Conservation (phyloP, 2,797 vertebrate genomes). For the Galago senegalensis region DNA sequence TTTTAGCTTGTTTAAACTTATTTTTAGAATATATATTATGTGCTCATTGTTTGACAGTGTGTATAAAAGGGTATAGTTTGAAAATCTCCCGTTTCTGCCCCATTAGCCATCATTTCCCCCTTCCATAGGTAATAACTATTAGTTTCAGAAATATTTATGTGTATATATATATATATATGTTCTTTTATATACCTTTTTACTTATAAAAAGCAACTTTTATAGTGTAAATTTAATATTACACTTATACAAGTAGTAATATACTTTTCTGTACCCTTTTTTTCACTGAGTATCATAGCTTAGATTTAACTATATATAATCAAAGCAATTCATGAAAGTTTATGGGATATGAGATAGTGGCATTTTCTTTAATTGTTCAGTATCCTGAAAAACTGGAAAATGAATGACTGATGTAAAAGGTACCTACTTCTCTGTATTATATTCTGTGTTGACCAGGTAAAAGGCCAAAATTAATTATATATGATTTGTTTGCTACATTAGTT, state of each 20-base stretch:
- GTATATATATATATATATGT: background rate
- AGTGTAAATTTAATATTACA: background rate
- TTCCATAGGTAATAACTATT: background rate
- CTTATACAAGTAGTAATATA: constrained; percentile 11
- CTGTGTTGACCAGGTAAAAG: constrained; percentile 31
- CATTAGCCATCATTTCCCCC: background rate
- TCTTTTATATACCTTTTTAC: constrained; percentile 7
- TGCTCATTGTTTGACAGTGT: background rate
- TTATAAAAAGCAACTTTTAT: constrained; percentile 26
- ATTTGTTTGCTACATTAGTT: constrained; percentile 87
- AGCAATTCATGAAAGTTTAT: constrained; percentile 47
- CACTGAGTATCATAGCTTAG: background rate
- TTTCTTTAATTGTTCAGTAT: constrained; percentile 50
- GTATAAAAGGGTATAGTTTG: background rate
- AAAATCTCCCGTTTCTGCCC: background rate
- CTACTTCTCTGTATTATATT: background rate
- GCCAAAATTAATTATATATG: constrained; percentile 49
- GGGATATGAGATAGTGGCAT: constrained; percentile 4
- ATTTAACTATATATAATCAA: constrained; percentile 56
- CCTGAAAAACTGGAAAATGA: constrained; percentile 36
- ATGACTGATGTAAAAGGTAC: background rate
- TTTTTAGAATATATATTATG: constrained; percentile 29
- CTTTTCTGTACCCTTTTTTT: background rate
- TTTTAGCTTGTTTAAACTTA: constrained; percentile 20
- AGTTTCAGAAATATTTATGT: constrained; percentile 26